Evolutionary conservation across 2,888 invertebrate species (phyloP), one percentile per base, ranked within the genome.

Genomic region (Tenthredo notha): DNA sequence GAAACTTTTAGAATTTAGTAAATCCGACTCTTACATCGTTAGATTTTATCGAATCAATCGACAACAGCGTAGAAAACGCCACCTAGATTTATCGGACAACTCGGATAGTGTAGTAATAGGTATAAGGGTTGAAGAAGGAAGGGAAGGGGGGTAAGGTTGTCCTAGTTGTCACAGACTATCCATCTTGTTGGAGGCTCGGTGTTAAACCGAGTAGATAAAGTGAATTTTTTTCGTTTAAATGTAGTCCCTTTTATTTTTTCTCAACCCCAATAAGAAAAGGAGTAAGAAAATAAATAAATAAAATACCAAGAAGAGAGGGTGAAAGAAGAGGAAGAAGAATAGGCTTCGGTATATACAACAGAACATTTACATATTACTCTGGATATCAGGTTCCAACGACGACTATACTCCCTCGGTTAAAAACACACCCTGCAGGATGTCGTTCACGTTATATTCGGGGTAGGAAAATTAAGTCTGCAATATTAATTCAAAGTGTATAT

Each of bases 381-480:
- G 50, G 77, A 77, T 77, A 54, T 77, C 50, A 54, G 50, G 77
- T 21, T 77, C 33, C 50, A 47, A 29, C 25, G 12, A 2, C 25
- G 75, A 50, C 25, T 12, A 47, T 29, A 12, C 77, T 6, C 50
- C 25, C 25, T 77, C 50, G 47, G 50, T 54, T 77, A 54, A 77
- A 77, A 77, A 77, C 54, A 77, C 77, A 33, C 77, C 77, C 29
- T 54, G 77, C 25, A 37, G 77, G 6, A 50, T 50, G 75, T 77
- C 82, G 87, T 87, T 87, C 86, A 21, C 72, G 40, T 74, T 70
- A 84, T 82, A 87, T 85, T 85, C 29, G 84, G 87, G 84, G 86
- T 86, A 85, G 86, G 88, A 87, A 91, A 92, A 92, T 91, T 90
- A 91, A 90, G 89, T 89, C 88, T 90, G 90, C 89, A 91, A 90